phyloP scores from a whole-genome alignment of 2,113 vertebrate species.

The Pseudopodoces humilis region DNA sequence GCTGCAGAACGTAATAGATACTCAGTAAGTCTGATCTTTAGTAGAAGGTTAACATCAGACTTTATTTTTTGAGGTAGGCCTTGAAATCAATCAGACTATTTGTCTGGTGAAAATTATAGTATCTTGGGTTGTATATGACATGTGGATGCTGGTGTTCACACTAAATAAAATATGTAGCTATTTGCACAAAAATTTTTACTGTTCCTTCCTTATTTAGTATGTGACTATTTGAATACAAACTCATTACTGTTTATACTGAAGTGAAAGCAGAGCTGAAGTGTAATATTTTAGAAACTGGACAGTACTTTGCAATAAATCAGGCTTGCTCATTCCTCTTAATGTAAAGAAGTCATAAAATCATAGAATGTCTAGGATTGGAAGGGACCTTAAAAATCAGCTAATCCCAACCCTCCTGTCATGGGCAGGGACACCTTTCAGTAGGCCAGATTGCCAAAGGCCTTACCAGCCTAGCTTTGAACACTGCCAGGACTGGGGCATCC shows the following conservation, averaged over 20 bases:
- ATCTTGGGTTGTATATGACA: background rate
- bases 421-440: background rate
- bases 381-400: background rate
- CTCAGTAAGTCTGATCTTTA: background rate
- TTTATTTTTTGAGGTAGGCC: background rate
- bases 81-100: background rate
- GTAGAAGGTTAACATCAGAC: background rate
- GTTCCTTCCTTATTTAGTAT: background rate
- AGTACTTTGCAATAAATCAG: slow-evolving; percentile 40
- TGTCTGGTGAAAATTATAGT: background rate
- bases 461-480: background rate
- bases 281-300: background rate
- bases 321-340: slow-evolving; percentile 48
- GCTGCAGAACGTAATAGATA: background rate
- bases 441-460: background rate
- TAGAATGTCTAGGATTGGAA: background rate
- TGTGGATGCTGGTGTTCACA: background rate
- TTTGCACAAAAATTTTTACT: background rate
- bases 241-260: background rate
- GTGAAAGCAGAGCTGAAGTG: background rate
- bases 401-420: background rate
- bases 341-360: background rate
- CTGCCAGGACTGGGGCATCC: too few species aligned
- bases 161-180: background rate
- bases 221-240: background rate